These are phyloP conservation scores for Megalopta genalis DNA, from an alignment of 1,140 invertebrate genomes.

Conservation along the genomic window DNA sequence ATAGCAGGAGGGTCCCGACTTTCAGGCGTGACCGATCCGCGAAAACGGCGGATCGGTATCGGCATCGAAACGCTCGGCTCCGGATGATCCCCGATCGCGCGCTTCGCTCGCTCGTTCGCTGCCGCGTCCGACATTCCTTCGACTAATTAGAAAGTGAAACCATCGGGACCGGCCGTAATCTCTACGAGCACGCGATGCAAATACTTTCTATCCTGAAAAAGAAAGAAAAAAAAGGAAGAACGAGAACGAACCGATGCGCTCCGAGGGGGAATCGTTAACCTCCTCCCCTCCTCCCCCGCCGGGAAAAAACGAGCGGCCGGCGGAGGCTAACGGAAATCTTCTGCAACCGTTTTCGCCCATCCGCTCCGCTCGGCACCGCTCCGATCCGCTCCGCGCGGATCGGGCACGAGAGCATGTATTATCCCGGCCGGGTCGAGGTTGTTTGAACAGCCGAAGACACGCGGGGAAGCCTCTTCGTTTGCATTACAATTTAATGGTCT, in stretches of 20 bases:
- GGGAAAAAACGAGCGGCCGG: background rate
- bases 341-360: background rate
- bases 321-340: background rate
- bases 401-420: background rate
- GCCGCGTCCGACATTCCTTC: background rate
- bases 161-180: constrained; percentile 1
- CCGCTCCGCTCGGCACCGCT: background rate
- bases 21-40: background rate
- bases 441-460: background rate
- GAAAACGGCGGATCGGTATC: background rate
- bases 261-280: background rate
- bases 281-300: no score
- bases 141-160: constrained; percentile 32
- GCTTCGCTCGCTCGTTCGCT: background rate
- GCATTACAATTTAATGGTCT: no score
- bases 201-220: constrained; percentile 18
- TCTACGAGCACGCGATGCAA: constrained; percentile 16
- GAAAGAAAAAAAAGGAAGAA: background rate
- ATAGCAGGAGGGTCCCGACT: background rate
- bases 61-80: background rate
- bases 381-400: background rate
- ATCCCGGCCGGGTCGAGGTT: no score
- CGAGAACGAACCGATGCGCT: background rate
- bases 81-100: background rate
- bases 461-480: no score